Evolutionary conservation across 2,797 vertebrate genomes (phyloP).

Genomic region (Danio jaintianensis): DNA sequence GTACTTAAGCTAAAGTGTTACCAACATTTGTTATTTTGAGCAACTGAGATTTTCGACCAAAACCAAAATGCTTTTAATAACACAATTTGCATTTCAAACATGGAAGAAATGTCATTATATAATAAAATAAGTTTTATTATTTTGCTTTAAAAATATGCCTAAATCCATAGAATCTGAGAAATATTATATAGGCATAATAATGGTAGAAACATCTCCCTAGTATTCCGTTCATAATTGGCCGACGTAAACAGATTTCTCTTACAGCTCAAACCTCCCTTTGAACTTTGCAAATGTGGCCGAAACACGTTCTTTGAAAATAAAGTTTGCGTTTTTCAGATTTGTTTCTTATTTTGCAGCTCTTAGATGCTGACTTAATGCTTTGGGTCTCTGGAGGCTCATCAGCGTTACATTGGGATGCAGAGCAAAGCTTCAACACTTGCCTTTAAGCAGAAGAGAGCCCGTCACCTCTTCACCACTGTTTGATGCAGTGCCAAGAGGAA

Average conservation of each 20-base stretch:
- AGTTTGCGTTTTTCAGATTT: neutral
- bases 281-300: neutral
- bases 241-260: constrained; percentile 31
- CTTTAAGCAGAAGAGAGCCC: constrained; percentile 32
- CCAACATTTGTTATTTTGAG: too few species aligned
- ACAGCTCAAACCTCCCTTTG: neutral
- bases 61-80: too few species aligned
- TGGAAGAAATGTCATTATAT: too few species aligned
- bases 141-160: too few species aligned
- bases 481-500: constrained; percentile 40
- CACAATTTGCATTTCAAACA: too few species aligned
- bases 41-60: too few species aligned
- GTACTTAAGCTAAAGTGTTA: too few species aligned
- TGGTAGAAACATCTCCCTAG: neutral
- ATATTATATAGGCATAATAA: too few species aligned
- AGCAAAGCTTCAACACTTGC: constrained; percentile 24
- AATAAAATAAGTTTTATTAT: too few species aligned
- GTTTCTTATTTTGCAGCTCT: constrained; percentile 6
- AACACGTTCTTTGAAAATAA: constrained; percentile 1
- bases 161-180: too few species aligned
- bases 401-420: constrained; percentile 29
- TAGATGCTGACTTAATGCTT: constrained; percentile 29
- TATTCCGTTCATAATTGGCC: neutral
- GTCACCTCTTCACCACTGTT: constrained; percentile 23
- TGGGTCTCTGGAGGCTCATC: constrained; percentile 31